These are phyloP conservation scores for Dryadula phaetusa DNA, from an alignment of 2,888 invertebrate genomes.

Conservation along the genomic window DNA sequence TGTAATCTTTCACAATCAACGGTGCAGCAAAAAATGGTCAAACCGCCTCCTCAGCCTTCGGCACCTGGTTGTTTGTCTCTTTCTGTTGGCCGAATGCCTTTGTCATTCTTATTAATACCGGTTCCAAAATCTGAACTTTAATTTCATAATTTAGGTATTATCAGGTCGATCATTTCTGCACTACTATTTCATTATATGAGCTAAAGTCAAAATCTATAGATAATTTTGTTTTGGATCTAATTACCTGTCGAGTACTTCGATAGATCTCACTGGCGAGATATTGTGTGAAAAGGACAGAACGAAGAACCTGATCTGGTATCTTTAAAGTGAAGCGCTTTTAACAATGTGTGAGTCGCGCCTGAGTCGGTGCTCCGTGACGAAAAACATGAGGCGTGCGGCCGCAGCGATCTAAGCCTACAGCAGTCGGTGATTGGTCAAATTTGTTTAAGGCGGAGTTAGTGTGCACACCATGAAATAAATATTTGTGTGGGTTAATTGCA, in stretches of 20 bases:
- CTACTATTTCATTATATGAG: slow-evolving; percentile 21
- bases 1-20: slow-evolving; percentile 85
- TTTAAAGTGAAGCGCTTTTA: slow-evolving; percentile 78
- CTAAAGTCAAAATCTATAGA: not conserved
- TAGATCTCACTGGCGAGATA: slow-evolving; percentile 49
- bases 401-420: slow-evolving; percentile 78
- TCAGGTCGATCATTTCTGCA: slow-evolving; percentile 35
- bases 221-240: slow-evolving; percentile 35
- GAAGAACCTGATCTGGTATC: slow-evolving; percentile 74
- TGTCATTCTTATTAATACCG: slow-evolving; percentile 51
- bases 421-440: slow-evolving; percentile 74
- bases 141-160: slow-evolving; percentile 42
- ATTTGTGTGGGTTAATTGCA: slow-evolving; percentile 82
- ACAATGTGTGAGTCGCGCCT: slow-evolving; percentile 84
- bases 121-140: slow-evolving; percentile 52
- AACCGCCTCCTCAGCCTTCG: slow-evolving; percentile 82
- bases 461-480: slow-evolving; percentile 73
- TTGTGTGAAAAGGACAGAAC: slow-evolving; percentile 73
- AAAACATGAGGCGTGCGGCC: slow-evolving; percentile 82
- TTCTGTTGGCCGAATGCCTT: slow-evolving; percentile 63
- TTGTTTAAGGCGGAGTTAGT: slow-evolving; percentile 76
- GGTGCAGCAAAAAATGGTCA: slow-evolving; percentile 84
- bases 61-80: slow-evolving; percentile 73
- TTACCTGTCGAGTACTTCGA: slow-evolving; percentile 25
- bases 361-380: slow-evolving; percentile 82